Conservation (phyloP, 92 coral and sea anemone species). For the Siderastrea siderea region DNA sequence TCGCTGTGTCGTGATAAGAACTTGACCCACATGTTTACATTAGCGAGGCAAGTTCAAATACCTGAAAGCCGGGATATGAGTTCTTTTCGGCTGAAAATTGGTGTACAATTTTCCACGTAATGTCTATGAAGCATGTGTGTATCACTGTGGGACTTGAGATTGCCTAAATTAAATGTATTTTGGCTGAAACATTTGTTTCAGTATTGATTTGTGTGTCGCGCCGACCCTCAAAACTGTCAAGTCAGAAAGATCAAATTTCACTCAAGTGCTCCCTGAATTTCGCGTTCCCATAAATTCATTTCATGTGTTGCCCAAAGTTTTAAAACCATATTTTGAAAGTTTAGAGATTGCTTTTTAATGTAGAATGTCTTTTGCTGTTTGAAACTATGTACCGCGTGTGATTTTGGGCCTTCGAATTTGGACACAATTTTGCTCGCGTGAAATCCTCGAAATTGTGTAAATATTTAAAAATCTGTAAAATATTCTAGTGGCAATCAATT, state of each 20-base stretch:
- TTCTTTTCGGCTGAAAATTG: conserved; percentile 16
- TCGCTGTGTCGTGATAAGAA: too few relatives aligned
- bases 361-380: too few relatives aligned
- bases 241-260: conserved; percentile 28
- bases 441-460: too few relatives aligned
- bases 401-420: too few relatives aligned
- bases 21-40: too few relatives aligned
- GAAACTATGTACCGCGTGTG: too few relatives aligned
- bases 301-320: conserved; percentile 22
- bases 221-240: conserved; percentile 28
- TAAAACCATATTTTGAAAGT: too few relatives aligned
- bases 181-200: conserved; percentile 33
- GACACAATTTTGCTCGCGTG: too few relatives aligned
- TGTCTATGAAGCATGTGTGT: conserved; percentile 18
- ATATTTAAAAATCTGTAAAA: too few relatives aligned
- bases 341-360: too few relatives aligned
- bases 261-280: conserved; percentile 27
- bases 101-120: conserved; percentile 14
- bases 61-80: conserved; percentile 13
- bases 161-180: conserved; percentile 25
- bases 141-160: conserved; percentile 24
- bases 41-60: neutral
- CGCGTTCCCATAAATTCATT: conserved; percentile 31
- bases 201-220: conserved; percentile 18
- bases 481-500: too few relatives aligned